A percentile compares a stretch with the other conserved stretches of the same genome.
These are phyloP conservation scores for Lates calcarifer DNA, from an alignment of 2,113 vertebrate species.

Conservation along the genomic window DNA sequence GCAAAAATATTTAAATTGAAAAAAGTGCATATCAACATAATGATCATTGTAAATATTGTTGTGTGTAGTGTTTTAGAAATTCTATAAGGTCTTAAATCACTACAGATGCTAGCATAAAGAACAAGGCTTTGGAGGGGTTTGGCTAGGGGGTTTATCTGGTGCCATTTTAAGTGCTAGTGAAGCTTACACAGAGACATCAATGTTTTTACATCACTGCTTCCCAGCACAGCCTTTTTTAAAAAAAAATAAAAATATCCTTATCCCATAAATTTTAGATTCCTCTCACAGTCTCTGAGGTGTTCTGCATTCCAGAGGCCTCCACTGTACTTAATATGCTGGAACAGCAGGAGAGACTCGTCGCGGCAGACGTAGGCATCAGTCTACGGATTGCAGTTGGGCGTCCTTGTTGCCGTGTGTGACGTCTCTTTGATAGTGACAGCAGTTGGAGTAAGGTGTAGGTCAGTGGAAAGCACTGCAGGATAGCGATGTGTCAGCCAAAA, in stretches of 20 bases:
- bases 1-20: slow-evolving; percentile 82
- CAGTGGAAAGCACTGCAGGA: slow-evolving; percentile 40
- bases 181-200: slow-evolving; percentile 66
- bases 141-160: slow-evolving; percentile 62
- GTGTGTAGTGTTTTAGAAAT: slow-evolving; percentile 80
- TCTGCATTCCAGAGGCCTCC: slow-evolving; percentile 30
- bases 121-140: slow-evolving; percentile 72
- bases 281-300: slow-evolving; percentile 42
- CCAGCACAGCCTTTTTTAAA: slow-evolving; percentile 50
- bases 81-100: slow-evolving; percentile 79
- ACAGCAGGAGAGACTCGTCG: slow-evolving; percentile 5
- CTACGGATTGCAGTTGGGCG: slow-evolving; percentile 22
- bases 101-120: slow-evolving; percentile 73
- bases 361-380: slow-evolving; percentile 6
- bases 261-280: slow-evolving; percentile 51
- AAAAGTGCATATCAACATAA: slow-evolving; percentile 78
- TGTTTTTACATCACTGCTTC: slow-evolving; percentile 73
- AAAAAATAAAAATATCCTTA: slow-evolving; percentile 18
- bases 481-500: slow-evolving; percentile 52
- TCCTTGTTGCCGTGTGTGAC: slow-evolving; percentile 21
- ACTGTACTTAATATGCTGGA: slow-evolving; percentile 14
- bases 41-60: slow-evolving; percentile 81
- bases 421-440: slow-evolving; percentile 49
- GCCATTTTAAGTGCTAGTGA: slow-evolving; percentile 73
- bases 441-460: slow-evolving; percentile 44